Percentiles rank a stretch among this genome's conserved stretches.
phyloP scores from a whole-genome alignment of 2,797 vertebrate genomes.

The Tinamus major region DNA sequence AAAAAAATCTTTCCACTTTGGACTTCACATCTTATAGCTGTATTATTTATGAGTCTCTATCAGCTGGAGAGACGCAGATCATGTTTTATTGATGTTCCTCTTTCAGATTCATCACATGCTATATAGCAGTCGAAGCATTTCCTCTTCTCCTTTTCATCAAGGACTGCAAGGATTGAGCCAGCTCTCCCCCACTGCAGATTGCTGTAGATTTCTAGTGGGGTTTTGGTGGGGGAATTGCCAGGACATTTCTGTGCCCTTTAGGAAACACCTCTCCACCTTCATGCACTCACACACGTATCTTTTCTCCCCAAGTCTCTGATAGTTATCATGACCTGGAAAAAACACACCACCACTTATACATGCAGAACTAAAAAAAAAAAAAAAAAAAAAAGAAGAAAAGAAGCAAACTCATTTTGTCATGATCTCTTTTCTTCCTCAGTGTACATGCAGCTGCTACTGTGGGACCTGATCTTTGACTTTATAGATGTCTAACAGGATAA shows the following conservation, averaged over 20 bases:
- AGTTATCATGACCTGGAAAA: not conserved
- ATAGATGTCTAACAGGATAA: not conserved
- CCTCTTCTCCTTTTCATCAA: not conserved
- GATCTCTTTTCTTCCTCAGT: not conserved
- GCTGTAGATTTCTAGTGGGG: not conserved
- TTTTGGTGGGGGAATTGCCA: not conserved
- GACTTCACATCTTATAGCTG: not conserved
- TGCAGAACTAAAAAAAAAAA: rapidly evolving
- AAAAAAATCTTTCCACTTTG: not conserved
- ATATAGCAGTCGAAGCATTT: not conserved
- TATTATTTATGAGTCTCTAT: conserved; percentile 25
- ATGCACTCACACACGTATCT: not conserved
- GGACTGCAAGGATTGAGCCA: not conserved
- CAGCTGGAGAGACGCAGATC: conserved; percentile 9
- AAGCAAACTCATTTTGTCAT: not conserved
- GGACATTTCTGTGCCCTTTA: not conserved
- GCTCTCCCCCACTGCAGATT: not conserved
- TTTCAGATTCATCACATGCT: conserved; percentile 11
- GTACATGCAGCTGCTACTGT: not conserved
- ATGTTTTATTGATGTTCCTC: conserved; percentile 36
- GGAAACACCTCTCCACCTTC: not conserved
- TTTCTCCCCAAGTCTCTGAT: not conserved
- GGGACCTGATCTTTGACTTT: not conserved
- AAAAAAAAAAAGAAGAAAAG: rapidly evolving
- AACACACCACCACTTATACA: not conserved